These are phyloP conservation scores for Limenitis arthemis DNA, from an alignment of 2,888 invertebrate genomes.

Conservation along the genomic window DNA sequence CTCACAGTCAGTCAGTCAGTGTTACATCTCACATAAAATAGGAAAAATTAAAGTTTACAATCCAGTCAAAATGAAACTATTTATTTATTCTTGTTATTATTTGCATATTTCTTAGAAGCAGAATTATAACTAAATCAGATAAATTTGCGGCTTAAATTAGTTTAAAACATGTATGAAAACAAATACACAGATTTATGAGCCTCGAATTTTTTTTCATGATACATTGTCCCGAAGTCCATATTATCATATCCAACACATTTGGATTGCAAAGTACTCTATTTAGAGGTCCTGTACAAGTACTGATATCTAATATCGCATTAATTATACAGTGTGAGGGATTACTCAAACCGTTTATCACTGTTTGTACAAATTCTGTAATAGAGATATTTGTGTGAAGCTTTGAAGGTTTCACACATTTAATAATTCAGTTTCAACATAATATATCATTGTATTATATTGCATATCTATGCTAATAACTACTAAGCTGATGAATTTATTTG, in stretches of 20 bases:
- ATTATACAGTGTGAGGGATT: slow-evolving; percentile 4
- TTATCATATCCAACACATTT: not conserved
- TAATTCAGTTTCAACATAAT: not conserved
- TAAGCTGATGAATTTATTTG: no score
- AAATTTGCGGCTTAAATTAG: not conserved
- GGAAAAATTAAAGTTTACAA: no score
- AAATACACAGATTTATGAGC: not conserved
- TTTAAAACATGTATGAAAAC: not conserved
- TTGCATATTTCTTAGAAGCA: no score
- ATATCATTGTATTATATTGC: not conserved
- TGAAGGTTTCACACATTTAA: not conserved
- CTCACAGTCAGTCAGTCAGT: no score
- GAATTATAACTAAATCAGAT: no score
- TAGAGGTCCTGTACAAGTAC: slow-evolving; percentile 2
- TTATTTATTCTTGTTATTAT: no score
- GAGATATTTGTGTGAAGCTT: not conserved
- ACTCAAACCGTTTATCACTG: slow-evolving; percentile 1
- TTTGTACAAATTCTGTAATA: not conserved
- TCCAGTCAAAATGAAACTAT: no score
- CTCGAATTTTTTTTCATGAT: no score
- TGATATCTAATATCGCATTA: slow-evolving; percentile 3
- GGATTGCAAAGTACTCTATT: slow-evolving; percentile 1
- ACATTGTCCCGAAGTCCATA: no score
- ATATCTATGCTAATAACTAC: no score
- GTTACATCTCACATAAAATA: no score